Evolutionary conservation across 2,888 invertebrate genomes (phyloP), one percentile per base, ranked within the genome.

Genomic region (Diaprepes abbreviatus): DNA sequence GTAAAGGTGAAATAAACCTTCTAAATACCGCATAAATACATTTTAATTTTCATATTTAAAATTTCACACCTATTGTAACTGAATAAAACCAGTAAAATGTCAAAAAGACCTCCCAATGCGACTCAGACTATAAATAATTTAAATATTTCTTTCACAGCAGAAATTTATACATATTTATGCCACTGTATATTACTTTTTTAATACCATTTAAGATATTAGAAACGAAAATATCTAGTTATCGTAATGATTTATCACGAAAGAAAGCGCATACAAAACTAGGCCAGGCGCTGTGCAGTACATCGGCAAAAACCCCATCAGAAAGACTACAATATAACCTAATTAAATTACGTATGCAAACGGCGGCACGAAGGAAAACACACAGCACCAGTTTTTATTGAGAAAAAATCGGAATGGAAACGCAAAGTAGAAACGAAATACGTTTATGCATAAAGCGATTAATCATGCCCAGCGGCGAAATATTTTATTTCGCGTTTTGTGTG

Each of bases 271-370:
- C 1, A 28, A 48, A 48, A 48, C 48, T 48, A 28, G 14, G 28
- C 28, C 48, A 48, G 28, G 38, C 38, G 38, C 14, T 21, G 48
- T 45, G n/a, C n/a, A 48, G 21, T 60, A 12, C 17, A 10, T 31
- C 31, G 17, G 12, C n/a, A n/a, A 48, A 62, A 50, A 52, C 52
- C 52, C 48, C 50, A 52, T 52, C 62, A 21, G 28, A 52, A 62
- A 62, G 16, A 35, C 62, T 28, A 38, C 62, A 52, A 62, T 62
- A 62, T 4, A 62, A 52, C 50, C 38, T 62, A 62, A 62, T 62
- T 62, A 62, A 62, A 62, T 62, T 62, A 52, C 52, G 62, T 52
- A 62, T 62, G 62, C 50, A 62, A 62, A 52, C 38, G 52, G 52
- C 38, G 36, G 4, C 24, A 14, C 9, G 10, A 38, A 38, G 40